Conservation (phyloP, 2,113 vertebrate genomes). For the Laticauda colubrina region DNA sequence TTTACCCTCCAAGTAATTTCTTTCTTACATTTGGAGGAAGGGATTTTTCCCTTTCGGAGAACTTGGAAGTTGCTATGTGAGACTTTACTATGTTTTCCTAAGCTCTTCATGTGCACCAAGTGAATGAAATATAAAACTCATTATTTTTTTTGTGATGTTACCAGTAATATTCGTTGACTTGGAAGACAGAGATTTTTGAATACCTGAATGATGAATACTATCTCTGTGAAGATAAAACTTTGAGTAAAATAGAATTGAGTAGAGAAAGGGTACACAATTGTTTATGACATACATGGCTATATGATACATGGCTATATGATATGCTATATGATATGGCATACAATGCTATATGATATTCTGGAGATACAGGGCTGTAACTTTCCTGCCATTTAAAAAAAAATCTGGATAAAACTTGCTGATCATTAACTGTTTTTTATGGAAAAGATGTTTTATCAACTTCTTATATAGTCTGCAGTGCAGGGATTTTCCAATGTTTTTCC, state of each 20-base stretch:
- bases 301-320: too few relatives aligned
- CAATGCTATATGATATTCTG: neutral
- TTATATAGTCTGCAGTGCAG: neutral
- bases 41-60: neutral
- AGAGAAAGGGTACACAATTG: neutral
- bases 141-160: neutral
- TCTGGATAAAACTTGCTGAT: neutral
- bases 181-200: neutral
- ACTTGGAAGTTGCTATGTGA: neutral
- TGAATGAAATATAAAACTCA: neutral
- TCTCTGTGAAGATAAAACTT: neutral
- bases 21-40: neutral
- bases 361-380: neutral
- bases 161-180: neutral
- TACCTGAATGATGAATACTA: neutral
- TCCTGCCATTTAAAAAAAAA: neutral
- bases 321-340: neutral
- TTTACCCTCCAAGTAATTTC: neutral
- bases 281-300: neutral
- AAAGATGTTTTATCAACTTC: neutral
- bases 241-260: neutral
- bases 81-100: neutral
- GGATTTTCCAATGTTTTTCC: neutral
- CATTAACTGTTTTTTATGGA: neutral
- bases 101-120: neutral